These are phyloP conservation scores for Gisinianus flammeolus DNA, from an alignment of 2,888 invertebrate genomes.

Conservation along the genomic window DNA sequence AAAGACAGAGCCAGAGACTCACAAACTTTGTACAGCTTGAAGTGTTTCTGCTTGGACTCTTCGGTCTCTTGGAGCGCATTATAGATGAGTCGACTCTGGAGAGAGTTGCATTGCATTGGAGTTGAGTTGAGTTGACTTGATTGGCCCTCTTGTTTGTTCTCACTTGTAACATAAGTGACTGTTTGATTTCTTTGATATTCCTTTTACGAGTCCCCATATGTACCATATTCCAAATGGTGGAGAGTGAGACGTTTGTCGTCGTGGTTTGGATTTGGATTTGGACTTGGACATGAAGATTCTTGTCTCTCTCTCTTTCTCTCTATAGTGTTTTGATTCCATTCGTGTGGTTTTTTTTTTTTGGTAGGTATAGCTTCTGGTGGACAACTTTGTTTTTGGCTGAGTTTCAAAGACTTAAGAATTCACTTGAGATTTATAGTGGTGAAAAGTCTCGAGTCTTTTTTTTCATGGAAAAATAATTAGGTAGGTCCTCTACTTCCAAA, in stretches of 20 bases:
- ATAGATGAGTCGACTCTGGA: background rate
- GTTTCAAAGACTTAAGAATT: background rate
- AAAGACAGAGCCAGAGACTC: background rate
- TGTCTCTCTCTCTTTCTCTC: background rate
- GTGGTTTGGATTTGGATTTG: background rate
- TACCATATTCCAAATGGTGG: background rate
- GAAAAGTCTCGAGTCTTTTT: background rate
- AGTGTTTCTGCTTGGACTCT: no score
- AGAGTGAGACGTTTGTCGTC: background rate
- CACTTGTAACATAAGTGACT: conserved; percentile 20
- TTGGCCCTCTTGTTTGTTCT: conserved; percentile 38
- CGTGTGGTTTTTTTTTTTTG: background rate
- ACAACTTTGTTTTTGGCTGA: conserved; percentile 12
- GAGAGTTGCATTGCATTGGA: background rate
- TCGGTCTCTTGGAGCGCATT: background rate
- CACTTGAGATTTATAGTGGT: background rate
- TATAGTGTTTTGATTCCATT: background rate
- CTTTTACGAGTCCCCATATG: background rate
- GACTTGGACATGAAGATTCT: conserved; percentile 13
- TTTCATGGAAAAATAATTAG: background rate
- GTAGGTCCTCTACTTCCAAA: background rate
- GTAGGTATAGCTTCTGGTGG: background rate
- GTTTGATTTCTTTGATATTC: conserved; percentile 22
- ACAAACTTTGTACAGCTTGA: no score
- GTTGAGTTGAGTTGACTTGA: conserved; percentile 27